Evolutionary conservation across 2,888 invertebrate genomes (phyloP).

Genomic region (Tipula helvola): DNA sequence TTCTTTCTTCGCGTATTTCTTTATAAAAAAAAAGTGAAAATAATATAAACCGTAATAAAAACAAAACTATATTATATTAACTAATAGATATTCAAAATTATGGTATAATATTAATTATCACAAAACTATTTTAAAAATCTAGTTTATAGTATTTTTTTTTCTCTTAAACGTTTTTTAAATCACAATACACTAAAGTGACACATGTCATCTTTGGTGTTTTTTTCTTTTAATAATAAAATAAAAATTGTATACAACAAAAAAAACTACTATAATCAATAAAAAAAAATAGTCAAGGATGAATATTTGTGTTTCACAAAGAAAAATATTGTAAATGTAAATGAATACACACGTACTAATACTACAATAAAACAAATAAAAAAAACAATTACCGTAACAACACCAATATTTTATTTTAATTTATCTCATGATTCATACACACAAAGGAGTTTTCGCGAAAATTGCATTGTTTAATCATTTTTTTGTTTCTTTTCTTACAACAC

Average conservation of each 20-base stretch:
- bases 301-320: not conserved
- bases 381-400: not conserved
- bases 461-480: slow-evolving; percentile 4
- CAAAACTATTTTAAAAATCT: not conserved
- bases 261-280: slow-evolving; percentile 5
- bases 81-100: not conserved
- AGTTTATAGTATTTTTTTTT: not conserved
- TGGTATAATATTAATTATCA: not conserved
- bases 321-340: not conserved
- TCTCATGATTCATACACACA: not conserved
- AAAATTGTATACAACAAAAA: not conserved
- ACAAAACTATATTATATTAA: not conserved
- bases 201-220: not conserved
- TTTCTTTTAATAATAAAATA: not conserved
- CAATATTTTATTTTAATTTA: not conserved
- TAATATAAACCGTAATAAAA: not conserved
- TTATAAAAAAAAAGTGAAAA: not conserved
- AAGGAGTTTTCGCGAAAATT: slow-evolving; percentile 8
- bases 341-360: slow-evolving; percentile 6
- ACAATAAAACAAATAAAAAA: not conserved
- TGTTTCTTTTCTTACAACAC: not conserved
- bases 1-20: not conserved
- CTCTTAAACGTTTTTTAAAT: not conserved
- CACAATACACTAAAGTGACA: slow-evolving; percentile 7
- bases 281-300: not conserved